These are phyloP conservation scores for Platysternon megacephalum DNA, from an alignment of 2,113 vertebrate species.

Conservation along the genomic window DNA sequence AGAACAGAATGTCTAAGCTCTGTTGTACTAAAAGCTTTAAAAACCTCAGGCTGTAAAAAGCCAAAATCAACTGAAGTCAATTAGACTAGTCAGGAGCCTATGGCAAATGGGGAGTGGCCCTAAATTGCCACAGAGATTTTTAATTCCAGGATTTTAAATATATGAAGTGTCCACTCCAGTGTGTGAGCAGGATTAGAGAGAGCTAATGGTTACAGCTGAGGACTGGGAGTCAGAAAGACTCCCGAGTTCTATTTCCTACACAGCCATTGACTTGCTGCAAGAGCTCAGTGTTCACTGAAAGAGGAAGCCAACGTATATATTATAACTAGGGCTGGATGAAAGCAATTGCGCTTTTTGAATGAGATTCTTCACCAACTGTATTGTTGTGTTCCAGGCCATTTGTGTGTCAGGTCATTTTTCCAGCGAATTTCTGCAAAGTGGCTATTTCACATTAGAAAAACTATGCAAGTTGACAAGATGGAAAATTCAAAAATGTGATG, in stretches of 20 bases:
- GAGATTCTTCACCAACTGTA: not conserved
- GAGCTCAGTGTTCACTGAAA: not conserved
- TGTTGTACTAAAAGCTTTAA: not conserved
- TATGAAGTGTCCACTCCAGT: not conserved
- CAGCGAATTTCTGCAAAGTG: not conserved
- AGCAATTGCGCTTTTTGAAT: not conserved
- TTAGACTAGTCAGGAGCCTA: not conserved
- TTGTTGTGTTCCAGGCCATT: not conserved
- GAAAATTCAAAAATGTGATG: not conserved
- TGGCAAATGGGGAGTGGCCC: not conserved
- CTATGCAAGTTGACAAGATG: not conserved
- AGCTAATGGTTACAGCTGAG: not conserved
- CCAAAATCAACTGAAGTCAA: not conserved
- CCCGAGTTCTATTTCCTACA: not conserved
- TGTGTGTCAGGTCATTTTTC: not conserved
- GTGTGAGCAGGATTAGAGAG: not conserved
- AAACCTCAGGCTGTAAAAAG: not conserved
- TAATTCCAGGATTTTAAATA: not conserved
- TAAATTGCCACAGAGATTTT: not conserved
- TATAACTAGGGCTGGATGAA: not conserved
- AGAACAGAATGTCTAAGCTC: not conserved
- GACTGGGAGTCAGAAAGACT: not conserved
- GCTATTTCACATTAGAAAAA: not conserved
- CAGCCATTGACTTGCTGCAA: accelerated
- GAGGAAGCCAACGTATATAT: not conserved